phyloP scores from a whole-genome alignment of 2,797 vertebrate species.

The Pangasius larnaudii region DNA sequence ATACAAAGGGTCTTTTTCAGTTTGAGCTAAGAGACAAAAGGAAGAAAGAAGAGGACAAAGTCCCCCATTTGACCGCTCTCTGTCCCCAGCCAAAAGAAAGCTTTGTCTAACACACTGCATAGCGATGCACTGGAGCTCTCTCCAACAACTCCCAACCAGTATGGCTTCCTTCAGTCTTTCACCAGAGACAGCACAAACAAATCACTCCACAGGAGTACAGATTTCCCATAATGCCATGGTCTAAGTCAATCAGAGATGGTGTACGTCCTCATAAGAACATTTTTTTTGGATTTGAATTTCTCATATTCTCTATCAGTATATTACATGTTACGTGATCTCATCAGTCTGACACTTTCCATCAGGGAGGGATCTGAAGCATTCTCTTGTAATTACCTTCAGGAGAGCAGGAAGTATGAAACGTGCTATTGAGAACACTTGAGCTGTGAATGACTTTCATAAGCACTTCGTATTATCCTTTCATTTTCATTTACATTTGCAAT shows the following conservation, averaged over 20 bases:
- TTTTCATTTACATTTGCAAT: not conserved
- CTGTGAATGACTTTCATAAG: constrained; percentile 15
- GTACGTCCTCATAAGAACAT: not conserved
- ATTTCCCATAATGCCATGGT: not conserved
- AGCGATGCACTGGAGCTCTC: constrained; percentile 30
- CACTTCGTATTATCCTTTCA: not conserved
- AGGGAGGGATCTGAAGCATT: not conserved
- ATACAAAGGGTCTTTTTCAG: constrained; percentile 56
- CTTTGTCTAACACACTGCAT: constrained; percentile 37
- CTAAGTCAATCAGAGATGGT: not conserved
- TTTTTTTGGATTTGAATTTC: not conserved
- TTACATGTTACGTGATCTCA: not conserved
- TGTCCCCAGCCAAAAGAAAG: constrained; percentile 40
- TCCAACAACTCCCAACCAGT: constrained; percentile 27
- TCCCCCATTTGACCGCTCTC: constrained; percentile 42
- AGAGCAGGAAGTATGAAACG: constrained; percentile 7
- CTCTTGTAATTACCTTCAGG: not conserved
- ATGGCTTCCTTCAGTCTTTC: constrained; percentile 13
- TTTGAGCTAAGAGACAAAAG: constrained; percentile 49
- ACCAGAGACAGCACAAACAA: constrained; percentile 33
- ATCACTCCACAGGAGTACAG: constrained; percentile 6
- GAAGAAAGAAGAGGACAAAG: constrained; percentile 45
- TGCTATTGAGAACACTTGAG: constrained; percentile 15
- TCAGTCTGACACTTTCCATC: not conserved
- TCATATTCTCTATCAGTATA: not conserved